A percentile compares a stretch with the other conserved stretches of the same genome.
These are phyloP conservation scores for Neodiprion fabricii DNA, from an alignment of 1,140 invertebrate species.

Conservation along the genomic window DNA sequence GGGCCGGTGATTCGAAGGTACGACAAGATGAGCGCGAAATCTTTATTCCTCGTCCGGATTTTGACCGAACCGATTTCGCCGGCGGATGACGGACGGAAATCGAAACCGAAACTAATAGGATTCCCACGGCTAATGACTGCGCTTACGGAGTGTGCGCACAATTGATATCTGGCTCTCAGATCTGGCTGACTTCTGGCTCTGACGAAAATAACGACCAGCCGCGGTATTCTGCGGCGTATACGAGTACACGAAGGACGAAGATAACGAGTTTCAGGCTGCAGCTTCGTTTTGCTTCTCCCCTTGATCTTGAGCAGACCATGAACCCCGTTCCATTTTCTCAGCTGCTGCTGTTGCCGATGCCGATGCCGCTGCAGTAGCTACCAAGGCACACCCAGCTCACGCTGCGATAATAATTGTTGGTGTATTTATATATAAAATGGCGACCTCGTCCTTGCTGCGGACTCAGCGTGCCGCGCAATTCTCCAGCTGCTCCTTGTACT, in stretches of 20 bases:
- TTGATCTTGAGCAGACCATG: constrained; percentile 13
- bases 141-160: too few species aligned
- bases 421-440: constrained; percentile 39
- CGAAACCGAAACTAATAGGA: not conserved
- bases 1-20: too few species aligned
- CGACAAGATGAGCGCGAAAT: too few species aligned
- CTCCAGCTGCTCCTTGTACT: constrained; percentile 31
- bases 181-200: constrained; percentile 4
- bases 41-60: too few species aligned
- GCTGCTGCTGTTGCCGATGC: not conserved
- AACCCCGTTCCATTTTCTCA: constrained; percentile 10
- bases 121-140: not conserved
- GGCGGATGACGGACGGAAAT: too few species aligned
- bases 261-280: not conserved
- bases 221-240: not conserved
- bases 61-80: too few species aligned
- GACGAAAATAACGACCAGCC: not conserved
- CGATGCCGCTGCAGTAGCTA: too few species aligned
- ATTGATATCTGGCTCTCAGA: not conserved
- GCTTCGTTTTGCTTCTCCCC: not conserved
- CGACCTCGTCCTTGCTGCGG: constrained; percentile 53
- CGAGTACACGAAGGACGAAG: constrained; percentile 1
- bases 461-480: too few species aligned
- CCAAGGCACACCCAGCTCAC: constrained; percentile 30
- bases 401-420: constrained; percentile 39